Evolutionary conservation across 1,140 invertebrate genomes (phyloP).

Genomic region (Caerostris darwini): DNA sequence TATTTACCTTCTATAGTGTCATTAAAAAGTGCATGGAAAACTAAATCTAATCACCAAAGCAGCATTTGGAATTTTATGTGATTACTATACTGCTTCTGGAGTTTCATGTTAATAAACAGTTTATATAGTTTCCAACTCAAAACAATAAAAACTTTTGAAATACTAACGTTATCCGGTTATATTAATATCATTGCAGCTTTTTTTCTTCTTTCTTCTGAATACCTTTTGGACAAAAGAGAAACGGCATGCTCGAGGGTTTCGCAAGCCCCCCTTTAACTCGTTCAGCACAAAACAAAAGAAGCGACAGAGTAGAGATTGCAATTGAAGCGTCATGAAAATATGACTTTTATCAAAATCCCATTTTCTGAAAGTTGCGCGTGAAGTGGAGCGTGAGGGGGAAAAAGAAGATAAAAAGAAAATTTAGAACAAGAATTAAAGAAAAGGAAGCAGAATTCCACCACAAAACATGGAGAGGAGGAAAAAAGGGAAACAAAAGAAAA

Average conservation of each 20-base stretch:
- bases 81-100: background rate
- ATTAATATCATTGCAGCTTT: background rate
- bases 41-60: background rate
- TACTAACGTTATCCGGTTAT: background rate
- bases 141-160: background rate
- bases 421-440: background rate
- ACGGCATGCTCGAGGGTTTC: background rate
- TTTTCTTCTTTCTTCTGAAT: background rate
- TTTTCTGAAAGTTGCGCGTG: background rate
- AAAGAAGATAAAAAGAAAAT: background rate
- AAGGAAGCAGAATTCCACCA: too few species aligned
- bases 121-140: too few species aligned
- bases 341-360: conserved; percentile 47
- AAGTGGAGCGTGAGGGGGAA: background rate
- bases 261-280: too few species aligned
- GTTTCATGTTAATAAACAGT: background rate
- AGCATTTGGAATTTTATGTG: background rate
- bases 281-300: background rate
- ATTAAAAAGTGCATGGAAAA: background rate
- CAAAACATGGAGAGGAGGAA: too few species aligned
- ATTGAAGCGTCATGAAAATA: conserved; percentile 45
- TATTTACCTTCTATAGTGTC: too few species aligned
- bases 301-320: background rate
- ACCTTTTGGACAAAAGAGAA: background rate
- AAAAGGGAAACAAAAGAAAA: background rate